A percentile compares a stretch with the other conserved stretches of the same genome.
Conservation (phyloP, 2,797 vertebrate genomes). For the Trematomus bernacchii region DNA sequence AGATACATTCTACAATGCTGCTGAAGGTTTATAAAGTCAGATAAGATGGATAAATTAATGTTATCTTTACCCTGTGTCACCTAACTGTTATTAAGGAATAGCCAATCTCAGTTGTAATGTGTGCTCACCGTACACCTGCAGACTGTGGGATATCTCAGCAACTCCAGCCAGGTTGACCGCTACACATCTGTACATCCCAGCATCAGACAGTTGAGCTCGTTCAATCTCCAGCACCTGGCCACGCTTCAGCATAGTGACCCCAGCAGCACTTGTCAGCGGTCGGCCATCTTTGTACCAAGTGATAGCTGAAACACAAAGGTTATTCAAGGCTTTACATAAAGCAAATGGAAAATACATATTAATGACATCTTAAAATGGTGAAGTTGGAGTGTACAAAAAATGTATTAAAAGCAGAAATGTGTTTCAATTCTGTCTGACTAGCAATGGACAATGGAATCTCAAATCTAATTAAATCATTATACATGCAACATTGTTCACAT, state of each 20-base stretch:
- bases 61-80: neutral
- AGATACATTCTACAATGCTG: neutral
- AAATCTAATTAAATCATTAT: neutral
- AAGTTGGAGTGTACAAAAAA: neutral
- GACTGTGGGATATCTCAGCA: constrained; percentile 87
- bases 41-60: neutral
- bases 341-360: neutral
- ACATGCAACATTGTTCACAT: neutral
- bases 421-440: neutral
- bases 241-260: constrained; percentile 83
- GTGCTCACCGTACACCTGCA: constrained; percentile 93
- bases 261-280: constrained; percentile 80
- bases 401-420: neutral
- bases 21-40: neutral
- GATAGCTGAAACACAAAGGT: constrained; percentile 80
- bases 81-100: neutral
- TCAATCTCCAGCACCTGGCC: constrained; percentile 89
- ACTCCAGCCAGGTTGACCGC: constrained; percentile 91
- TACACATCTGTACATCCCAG: constrained; percentile 93
- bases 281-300: constrained; percentile 94
- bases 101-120: neutral
- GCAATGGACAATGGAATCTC: neutral
- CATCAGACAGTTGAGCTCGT: constrained; percentile 89
- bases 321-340: constrained; percentile 1
- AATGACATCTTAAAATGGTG: neutral